These are phyloP conservation scores for Drosophila setosimentum DNA, from an alignment of 2,888 invertebrate species.

Conservation along the genomic window DNA sequence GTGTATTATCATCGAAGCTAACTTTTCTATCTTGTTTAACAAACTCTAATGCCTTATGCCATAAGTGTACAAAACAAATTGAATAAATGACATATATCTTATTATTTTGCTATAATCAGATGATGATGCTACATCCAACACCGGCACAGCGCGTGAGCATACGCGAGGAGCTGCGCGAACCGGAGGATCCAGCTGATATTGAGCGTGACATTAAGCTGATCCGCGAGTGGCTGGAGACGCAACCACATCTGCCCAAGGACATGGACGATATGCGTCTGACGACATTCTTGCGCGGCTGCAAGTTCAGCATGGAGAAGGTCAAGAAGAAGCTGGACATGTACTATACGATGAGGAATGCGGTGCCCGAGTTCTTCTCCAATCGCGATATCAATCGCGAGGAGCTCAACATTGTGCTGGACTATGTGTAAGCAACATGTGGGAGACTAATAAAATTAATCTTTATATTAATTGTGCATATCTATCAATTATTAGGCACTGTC, in stretches of 20 bases:
- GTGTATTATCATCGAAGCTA: not conserved
- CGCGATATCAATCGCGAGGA: conserved; percentile 91
- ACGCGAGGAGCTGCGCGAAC: conserved; percentile 89
- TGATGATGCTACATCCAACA: conserved; percentile 88
- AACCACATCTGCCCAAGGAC: conserved; percentile 89
- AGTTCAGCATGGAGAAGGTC: conserved; percentile 94
- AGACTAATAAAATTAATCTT: not conserved
- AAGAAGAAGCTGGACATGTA: conserved; percentile 95
- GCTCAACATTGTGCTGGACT: conserved; percentile 89
- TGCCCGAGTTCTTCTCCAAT: conserved; percentile 93
- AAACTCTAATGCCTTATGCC: not conserved
- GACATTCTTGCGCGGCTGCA: conserved; percentile 94
- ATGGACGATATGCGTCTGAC: conserved; percentile 91
- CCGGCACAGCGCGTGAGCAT: conserved; percentile 89
- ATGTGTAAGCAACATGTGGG: conserved; percentile 87
- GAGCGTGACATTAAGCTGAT: conserved; percentile 88
- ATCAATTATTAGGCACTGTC: conserved; percentile 88
- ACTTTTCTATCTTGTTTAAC: not conserved
- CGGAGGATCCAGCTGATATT: conserved; percentile 86
- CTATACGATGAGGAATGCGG: conserved; percentile 93
- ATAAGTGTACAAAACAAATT: not conserved
- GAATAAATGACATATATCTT: not conserved
- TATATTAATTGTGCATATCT: not conserved
- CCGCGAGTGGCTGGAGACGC: conserved; percentile 89
- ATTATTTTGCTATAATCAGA: conserved; percentile 73